Conservation (phyloP, 2,888 invertebrate genomes). For the Drosophila quasianomalipes region DNA sequence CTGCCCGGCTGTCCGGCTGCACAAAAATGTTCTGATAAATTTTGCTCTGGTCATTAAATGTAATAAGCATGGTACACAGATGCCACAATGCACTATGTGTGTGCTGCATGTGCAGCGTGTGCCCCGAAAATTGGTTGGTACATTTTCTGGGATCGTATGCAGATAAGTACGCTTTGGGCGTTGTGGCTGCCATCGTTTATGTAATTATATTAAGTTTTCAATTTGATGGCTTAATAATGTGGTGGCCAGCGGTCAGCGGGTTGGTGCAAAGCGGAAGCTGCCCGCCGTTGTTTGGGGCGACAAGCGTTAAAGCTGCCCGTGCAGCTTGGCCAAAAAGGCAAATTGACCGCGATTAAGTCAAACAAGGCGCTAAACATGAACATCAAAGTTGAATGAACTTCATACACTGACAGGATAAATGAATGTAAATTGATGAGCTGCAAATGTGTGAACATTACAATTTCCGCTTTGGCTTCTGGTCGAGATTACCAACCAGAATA, state of each 20-base stretch:
- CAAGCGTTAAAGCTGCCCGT: constrained; percentile 69
- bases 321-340: constrained; percentile 32
- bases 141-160: constrained; percentile 23
- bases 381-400: constrained; percentile 74
- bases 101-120: constrained; percentile 40
- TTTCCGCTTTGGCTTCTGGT: constrained; percentile 56
- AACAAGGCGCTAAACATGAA: constrained; percentile 65
- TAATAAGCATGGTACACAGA: constrained; percentile 46
- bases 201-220: constrained; percentile 82
- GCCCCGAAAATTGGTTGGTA: constrained; percentile 61
- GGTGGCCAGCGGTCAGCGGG: constrained; percentile 46
- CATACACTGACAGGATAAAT: constrained; percentile 52
- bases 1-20: background rate
- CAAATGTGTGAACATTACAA: constrained; percentile 78
- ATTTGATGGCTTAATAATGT: constrained; percentile 82
- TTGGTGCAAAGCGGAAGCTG: constrained; percentile 25
- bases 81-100: constrained; percentile 7
- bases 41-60: constrained; percentile 71
- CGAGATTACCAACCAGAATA: constrained; percentile 3
- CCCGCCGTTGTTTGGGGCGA: constrained; percentile 50
- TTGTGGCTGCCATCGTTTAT: constrained; percentile 67
- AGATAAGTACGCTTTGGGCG: constrained; percentile 54
- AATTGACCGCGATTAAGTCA: constrained; percentile 75
- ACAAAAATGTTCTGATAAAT: constrained; percentile 46
- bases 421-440: constrained; percentile 72